A percentile compares a stretch with the other conserved stretches of the same genome.
Evolutionary conservation across 1,140 invertebrate species (phyloP).

Genomic region (Caligus rogercresseyi): DNA sequence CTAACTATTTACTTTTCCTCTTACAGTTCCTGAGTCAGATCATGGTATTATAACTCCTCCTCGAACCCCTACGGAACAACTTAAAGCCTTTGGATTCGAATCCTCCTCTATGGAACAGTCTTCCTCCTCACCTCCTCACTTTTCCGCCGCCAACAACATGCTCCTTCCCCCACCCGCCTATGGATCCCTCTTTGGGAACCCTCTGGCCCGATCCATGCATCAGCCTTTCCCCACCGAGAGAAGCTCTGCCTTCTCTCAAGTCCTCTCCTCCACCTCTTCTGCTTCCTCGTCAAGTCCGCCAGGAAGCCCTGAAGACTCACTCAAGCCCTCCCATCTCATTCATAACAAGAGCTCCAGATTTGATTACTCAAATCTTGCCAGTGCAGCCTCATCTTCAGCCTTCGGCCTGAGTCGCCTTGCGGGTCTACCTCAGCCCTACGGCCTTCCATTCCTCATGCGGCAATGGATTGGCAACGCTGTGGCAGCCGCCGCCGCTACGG

Average conservation of each 20-base stretch:
- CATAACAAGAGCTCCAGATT: background rate
- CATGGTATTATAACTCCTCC: background rate
- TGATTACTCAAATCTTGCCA: constrained; percentile 12
- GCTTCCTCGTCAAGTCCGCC: constrained; percentile 15
- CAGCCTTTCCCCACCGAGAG: constrained; percentile 21
- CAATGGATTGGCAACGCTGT: constrained; percentile 22
- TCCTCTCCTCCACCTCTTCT: constrained; percentile 19
- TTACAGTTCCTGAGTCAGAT: background rate
- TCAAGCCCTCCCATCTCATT: background rate
- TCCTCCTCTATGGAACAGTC: background rate
- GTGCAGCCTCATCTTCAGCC: background rate
- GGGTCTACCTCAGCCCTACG: constrained; percentile 19
- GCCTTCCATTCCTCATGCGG: constrained; percentile 24
- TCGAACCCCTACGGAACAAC: background rate
- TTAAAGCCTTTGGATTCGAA: background rate
- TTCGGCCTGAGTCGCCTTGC: background rate
- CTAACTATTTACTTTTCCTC: too few species aligned
- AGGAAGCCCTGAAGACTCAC: constrained; percentile 1
- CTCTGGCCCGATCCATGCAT: constrained; percentile 18
- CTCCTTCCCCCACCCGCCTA: background rate
- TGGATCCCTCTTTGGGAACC: background rate
- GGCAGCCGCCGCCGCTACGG: constrained; percentile 22
- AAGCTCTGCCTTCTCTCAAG: constrained; percentile 16
- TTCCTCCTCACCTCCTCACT: constrained; percentile 4
- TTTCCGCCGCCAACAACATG: constrained; percentile 2